These are phyloP conservation scores for Ictalurus punctatus DNA, from an alignment of 2,113 vertebrate genomes.

Conservation along the genomic window DNA sequence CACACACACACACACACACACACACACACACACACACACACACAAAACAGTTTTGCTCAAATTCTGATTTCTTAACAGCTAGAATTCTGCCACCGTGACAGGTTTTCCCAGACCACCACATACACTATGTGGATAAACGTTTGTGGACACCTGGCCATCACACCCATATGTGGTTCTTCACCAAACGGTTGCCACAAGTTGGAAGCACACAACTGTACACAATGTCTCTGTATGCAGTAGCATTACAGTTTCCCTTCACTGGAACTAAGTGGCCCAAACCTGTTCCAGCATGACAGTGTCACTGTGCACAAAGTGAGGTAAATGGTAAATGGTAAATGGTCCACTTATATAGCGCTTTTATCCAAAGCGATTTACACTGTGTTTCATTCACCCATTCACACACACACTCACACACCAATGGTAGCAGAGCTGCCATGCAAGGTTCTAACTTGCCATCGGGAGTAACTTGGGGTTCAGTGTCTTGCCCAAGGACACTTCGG, in stretches of 20 bases:
- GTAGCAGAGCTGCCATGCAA: no score
- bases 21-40: no score
- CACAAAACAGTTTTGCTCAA: neutral
- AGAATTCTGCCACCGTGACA: neutral
- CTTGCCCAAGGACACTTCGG: no score
- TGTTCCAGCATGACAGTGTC: neutral
- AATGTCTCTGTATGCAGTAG: neutral
- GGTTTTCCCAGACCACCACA: neutral
- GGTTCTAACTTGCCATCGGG: no score
- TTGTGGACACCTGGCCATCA: neutral
- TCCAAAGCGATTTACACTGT: no score
- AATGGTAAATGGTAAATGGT: no score
- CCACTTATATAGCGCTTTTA: no score
- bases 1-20: no score
- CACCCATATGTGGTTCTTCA: neutral
- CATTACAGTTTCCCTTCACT: neutral
- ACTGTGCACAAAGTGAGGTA: neutral
- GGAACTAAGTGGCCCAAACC: neutral
- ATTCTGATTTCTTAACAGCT: neutral
- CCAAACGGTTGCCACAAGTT: neutral
- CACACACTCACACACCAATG: no score
- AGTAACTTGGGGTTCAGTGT: no score
- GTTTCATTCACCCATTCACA: no score
- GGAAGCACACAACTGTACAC: neutral
- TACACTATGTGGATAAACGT: neutral